Evolutionary conservation across 2,113 vertebrate species (phyloP), one percentile per base, ranked within the genome.

Genomic region (Crocuta crocuta): DNA sequence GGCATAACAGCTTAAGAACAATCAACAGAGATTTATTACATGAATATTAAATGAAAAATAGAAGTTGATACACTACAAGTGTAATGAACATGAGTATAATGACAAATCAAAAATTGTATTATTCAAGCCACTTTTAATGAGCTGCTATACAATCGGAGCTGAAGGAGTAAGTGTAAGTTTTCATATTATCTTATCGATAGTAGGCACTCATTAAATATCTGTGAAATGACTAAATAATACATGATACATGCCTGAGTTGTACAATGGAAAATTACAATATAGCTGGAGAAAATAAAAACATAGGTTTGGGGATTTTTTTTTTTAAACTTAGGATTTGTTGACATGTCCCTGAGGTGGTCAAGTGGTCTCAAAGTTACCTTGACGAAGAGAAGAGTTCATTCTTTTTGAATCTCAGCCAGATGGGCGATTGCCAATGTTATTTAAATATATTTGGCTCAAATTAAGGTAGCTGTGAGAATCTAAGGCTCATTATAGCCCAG

Each of bases 321-420:
- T 80, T 58, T 58, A 19, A 91, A 33, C 26, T 79, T 31, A 55
- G 4, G 9, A 55, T 94, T 83, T 89, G 61, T 87, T 81, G 53
- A 95, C 6, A 73, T n/a, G 66, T 80, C 24, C 17, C 33, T 58
- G 43, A 90, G 31, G 12, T 89, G 80, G 55, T 78, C 48, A 65
- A 94, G 2, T 87, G n/a, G 19, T 94, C 24, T 97, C 78, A 63
- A 93, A 65, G 35, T 84, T 91, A 84, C 70, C 31, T 89, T 93
- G 91, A 94, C 65, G 95, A 92, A 73, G 26, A 88, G 66, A 90
- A 92, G 76, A 94, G 39, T 90, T 95, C 76, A 33, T 89, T 88
- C 55, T 65, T 55, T 87, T 71, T 94, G 33, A 88, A 94, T 92
- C 89, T 65, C 84, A 96, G n/a, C 74, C 86, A 94, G 12, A 76